A percentile compares a stretch with the other conserved stretches of the same genome.
Conservation (phyloP, 2,888 invertebrate species). For the Shargacucullia verbasci region DNA sequence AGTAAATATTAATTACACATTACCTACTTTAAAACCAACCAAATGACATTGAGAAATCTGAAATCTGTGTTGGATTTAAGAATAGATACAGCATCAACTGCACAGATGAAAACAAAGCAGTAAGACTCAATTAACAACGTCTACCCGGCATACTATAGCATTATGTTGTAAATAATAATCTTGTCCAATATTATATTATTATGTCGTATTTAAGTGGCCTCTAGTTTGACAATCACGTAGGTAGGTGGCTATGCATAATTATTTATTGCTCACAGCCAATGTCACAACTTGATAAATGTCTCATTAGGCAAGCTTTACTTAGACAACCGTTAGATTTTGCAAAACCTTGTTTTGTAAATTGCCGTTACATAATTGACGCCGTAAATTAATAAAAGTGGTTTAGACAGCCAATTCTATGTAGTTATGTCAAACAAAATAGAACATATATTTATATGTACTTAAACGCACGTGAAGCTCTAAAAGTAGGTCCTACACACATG, state of each 20-base stretch:
- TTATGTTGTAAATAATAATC: slow-evolving; percentile 4
- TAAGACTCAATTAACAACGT: too few relatives aligned
- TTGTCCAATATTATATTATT: slow-evolving; percentile 7
- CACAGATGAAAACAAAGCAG: too few relatives aligned
- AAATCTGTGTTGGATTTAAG: too few relatives aligned
- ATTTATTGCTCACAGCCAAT: slow-evolving; percentile 31
- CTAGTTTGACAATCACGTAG: slow-evolving; percentile 35
- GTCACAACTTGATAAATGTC: slow-evolving; percentile 54
- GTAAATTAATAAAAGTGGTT: slow-evolving; percentile 18
- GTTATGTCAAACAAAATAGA: too few relatives aligned
- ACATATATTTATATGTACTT: too few relatives aligned
- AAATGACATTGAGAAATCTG: too few relatives aligned
- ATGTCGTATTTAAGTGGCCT: slow-evolving; percentile 22
- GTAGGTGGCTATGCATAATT: slow-evolving; percentile 39
- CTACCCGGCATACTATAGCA: slow-evolving; percentile 8
- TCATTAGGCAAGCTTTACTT: slow-evolving; percentile 48
- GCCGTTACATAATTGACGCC: slow-evolving; percentile 26
- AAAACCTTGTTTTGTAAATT: slow-evolving; percentile 48
- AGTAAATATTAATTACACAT: too few relatives aligned
- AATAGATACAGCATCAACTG: too few relatives aligned
- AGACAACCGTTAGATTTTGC: slow-evolving; percentile 42
- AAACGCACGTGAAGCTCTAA: too few relatives aligned
- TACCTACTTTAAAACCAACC: too few relatives aligned
- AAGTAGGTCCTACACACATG: too few relatives aligned
- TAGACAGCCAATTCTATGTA: too few relatives aligned